phyloP scores from a whole-genome alignment of 2,888 invertebrate genomes.

The Microplitis manilae region DNA sequence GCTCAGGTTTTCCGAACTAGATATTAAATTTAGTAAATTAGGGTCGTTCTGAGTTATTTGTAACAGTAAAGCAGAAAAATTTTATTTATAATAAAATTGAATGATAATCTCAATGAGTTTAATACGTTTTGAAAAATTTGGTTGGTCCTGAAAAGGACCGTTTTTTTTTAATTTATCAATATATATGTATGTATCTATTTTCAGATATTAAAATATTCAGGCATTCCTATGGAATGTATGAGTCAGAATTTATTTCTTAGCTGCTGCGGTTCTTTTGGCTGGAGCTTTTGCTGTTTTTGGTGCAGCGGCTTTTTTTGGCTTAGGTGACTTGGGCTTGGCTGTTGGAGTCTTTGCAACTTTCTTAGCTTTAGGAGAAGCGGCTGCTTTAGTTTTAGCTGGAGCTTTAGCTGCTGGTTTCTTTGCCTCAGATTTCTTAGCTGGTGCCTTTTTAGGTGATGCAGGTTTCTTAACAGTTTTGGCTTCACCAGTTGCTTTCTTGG shows the following conservation, averaged over 20 bases:
- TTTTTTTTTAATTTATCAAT: neutral
- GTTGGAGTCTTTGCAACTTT: neutral
- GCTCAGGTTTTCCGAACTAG: too few relatives aligned
- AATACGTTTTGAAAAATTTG: neutral
- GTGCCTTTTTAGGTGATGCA: neutral
- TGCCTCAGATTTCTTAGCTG: neutral
- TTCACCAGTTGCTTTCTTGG: neutral
- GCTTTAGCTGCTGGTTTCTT: neutral
- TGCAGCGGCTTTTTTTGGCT: neutral
- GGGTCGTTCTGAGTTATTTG: too few relatives aligned
- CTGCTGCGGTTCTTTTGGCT: neutral
- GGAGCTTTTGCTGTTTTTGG: neutral
- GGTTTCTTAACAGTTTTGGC: constrained; percentile 10
- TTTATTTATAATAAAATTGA: neutral
- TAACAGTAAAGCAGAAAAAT: too few relatives aligned
- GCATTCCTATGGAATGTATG: too few relatives aligned
- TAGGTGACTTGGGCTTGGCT: neutral
- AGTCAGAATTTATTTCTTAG: neutral
- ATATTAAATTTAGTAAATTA: too few relatives aligned
- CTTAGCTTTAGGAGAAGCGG: neutral
- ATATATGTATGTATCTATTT: neutral
- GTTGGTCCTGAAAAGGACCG: constrained; percentile 11
- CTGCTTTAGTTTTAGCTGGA: neutral
- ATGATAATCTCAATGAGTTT: neutral
- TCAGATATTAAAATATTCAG: neutral